Evolutionary conservation across 1,140 invertebrate genomes (phyloP), one percentile per base, ranked within the genome.

Genomic region (Acromyrmex charruanus): DNA sequence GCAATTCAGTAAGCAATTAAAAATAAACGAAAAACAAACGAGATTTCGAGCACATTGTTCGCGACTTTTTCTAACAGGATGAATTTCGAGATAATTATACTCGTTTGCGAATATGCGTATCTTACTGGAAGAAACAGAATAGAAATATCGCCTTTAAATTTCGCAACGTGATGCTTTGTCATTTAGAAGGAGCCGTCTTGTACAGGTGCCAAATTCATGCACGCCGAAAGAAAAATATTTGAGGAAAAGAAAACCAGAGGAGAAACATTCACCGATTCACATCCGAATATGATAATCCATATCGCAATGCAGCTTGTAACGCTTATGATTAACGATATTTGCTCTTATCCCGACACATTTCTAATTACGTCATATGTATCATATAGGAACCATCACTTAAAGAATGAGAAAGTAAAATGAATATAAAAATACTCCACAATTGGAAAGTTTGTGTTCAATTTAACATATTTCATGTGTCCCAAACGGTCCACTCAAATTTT

Each of bases 131-230:
- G 59, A 69, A 58, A n/a, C 6, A 21, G 35, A 12, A 71, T 53
- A 79, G 16, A 68, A 53, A 53, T 28, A 35, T 69, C 49, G 61
- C 18, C 63, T 69, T 53, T 25, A 81, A 81, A 81, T 81, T 55
- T 10, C 77, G 31, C 49, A 55, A 55, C 53, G 55, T 58, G 18
- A 80, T 28, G 31, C 66, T 81, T 71, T 53, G n/a, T 69, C 10
- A 71, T 53, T 39, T 25, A 21, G 16, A 28, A 25, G 21, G 10
- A 72, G 25, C 2, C 14, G 21, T 84, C 28, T 28, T 51, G 14
- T 51, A 59, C 55, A 74, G 80, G 55, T 84, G 69, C 80, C 80
- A 84, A 84, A 84, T 84, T 55, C 21, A 74, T 25, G 28, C 14
- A 84, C 7, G 14, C 28, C 55, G 14, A 75, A 74, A 61, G 39